A percentile compares a stretch with the other conserved stretches of the same genome.
Conservation (phyloP, 2,113 vertebrate genomes). For the Chionomys nivalis region DNA sequence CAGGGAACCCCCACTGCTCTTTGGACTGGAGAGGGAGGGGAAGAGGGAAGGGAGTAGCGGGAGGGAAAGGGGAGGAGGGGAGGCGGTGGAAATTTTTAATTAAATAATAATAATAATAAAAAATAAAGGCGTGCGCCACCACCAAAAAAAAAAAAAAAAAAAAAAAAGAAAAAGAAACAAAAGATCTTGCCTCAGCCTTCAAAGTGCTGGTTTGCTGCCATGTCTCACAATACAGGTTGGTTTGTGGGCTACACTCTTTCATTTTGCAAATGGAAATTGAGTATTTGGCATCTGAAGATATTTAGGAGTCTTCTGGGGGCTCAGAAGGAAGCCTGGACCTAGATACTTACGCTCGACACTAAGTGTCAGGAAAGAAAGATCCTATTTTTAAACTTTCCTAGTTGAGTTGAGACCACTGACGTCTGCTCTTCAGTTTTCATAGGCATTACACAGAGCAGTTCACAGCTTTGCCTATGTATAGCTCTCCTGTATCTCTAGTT, state of each 20-base stretch:
- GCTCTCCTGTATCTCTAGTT: not conserved
- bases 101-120: no score
- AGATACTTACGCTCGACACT: not conserved
- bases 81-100: no score
- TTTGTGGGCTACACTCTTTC: not conserved
- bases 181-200: not conserved
- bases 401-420: slow-evolving; percentile 31
- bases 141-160: no score
- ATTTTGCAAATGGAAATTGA: not conserved
- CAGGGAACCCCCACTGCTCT: no score
- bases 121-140: no score
- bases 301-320: not conserved
- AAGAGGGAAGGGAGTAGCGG: no score
- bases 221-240: not conserved
- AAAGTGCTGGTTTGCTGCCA: not conserved
- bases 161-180: no score
- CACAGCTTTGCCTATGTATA: not conserved
- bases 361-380: not conserved
- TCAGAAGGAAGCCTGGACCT: not conserved
- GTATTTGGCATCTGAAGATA: not conserved
- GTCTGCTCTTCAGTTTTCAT: slow-evolving; percentile 11
- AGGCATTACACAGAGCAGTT: not conserved
- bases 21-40: no score
- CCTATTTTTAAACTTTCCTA: slow-evolving; percentile 33
- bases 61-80: no score